Conservation (phyloP, 2,113 vertebrate species). For the Petrocephalus microphthalmus region DNA sequence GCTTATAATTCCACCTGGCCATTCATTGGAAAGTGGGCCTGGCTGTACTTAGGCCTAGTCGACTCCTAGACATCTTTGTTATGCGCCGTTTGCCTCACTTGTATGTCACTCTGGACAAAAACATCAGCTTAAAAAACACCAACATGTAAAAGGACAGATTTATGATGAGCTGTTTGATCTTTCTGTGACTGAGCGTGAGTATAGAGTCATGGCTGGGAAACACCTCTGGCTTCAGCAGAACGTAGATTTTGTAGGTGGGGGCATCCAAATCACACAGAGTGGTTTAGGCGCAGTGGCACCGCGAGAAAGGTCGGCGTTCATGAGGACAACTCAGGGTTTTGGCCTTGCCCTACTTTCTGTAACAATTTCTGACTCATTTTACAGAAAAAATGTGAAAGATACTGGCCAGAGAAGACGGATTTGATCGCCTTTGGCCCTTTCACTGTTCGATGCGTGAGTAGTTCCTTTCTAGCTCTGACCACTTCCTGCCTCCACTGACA, state of each 20-base stretch:
- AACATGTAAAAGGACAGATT: not conserved
- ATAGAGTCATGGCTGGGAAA: not conserved
- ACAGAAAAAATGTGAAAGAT: constrained; percentile 94
- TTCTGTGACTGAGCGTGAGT: not conserved
- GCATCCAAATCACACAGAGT: not conserved
- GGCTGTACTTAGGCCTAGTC: not conserved
- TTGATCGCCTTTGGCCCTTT: constrained; percentile 70
- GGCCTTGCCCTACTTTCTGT: not conserved
- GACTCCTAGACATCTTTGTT: not conserved
- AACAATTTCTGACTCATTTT: constrained; percentile 24
- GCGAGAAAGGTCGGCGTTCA: not conserved
- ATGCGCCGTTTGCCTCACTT: not conserved
- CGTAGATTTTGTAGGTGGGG: not conserved
- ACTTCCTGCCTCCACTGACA: constrained; percentile 13
- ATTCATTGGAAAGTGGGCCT: not conserved
- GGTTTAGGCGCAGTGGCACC: not conserved
- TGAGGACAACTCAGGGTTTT: not conserved
- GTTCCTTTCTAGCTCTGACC: not conserved
- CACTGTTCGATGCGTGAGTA: constrained; percentile 79
- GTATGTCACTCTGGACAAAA: not conserved
- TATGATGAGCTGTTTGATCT: not conserved
- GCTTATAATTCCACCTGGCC: not conserved
- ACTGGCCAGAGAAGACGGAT: constrained; percentile 70
- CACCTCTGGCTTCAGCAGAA: not conserved
- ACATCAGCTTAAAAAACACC: not conserved